Evolutionary conservation across 35 echinoderm and acorn worm species (phyloP).

Genomic region (Hemicentrotus pulcherrimus): DNA sequence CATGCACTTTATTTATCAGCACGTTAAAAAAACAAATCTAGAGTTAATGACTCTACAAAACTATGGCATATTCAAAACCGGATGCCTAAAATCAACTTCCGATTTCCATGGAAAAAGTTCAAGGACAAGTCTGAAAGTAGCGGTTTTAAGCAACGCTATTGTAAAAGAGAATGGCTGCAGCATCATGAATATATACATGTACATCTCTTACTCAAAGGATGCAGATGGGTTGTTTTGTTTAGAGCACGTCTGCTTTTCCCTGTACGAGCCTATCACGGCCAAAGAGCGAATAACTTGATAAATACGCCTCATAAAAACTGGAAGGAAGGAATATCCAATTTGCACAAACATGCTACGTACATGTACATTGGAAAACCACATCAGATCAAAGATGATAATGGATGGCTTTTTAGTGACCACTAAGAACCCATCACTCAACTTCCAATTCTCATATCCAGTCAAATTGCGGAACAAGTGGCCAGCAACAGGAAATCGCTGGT

Average conservation of each 20-base stretch:
- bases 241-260: conserved; percentile 51
- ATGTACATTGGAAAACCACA: conserved; percentile 55
- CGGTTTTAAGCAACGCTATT: too few relatives aligned
- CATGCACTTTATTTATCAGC: too few relatives aligned
- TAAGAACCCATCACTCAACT: conserved; percentile 24
- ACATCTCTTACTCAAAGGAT: conserved; percentile 34
- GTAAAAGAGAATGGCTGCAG: not conserved
- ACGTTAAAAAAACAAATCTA: too few relatives aligned
- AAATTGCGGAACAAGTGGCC: conserved; percentile 18
- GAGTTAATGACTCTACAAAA: too few relatives aligned
- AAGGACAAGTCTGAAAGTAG: too few relatives aligned
- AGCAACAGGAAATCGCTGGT: conserved; percentile 56
- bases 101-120: too few relatives aligned
- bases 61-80: too few relatives aligned
- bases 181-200: not conserved
- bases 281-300: not conserved
- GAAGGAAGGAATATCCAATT: conserved; percentile 58
- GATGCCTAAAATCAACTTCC: too few relatives aligned
- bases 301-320: conserved; percentile 41
- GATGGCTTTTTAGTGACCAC: conserved; percentile 23
- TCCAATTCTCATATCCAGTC: conserved; percentile 20
- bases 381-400: conserved; percentile 38
- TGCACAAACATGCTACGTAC: conserved; percentile 49
- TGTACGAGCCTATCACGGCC: not conserved
- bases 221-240: conserved; percentile 59